Conservation (phyloP, 2,797 vertebrate species). For the Hirundo rustica region DNA sequence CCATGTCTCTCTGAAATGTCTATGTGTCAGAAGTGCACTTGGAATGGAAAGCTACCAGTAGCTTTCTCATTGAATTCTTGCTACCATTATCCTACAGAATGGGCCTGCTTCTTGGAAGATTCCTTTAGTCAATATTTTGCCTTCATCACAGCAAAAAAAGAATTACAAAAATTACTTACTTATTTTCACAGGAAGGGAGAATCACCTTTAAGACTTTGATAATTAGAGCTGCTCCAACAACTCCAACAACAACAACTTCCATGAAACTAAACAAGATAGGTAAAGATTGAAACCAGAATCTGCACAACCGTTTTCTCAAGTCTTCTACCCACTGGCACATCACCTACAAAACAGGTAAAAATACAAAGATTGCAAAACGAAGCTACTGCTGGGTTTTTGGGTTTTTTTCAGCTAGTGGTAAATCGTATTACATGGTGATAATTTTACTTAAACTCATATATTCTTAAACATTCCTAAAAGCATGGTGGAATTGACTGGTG, state of each 20-base stretch:
- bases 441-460: neutral
- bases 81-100: neutral
- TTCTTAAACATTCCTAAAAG: neutral
- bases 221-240: conserved; percentile 86
- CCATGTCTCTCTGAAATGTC: neutral
- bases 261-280: conserved; percentile 88
- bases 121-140: neutral
- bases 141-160: neutral
- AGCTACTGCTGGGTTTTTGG: neutral
- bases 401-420: neutral
- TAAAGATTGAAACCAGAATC: conserved; percentile 84
- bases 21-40: neutral
- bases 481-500: neutral
- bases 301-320: conserved; percentile 81
- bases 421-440: neutral
- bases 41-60: neutral
- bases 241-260: conserved; percentile 88
- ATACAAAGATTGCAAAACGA: neutral
- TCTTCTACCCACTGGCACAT: conserved; percentile 91
- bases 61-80: neutral
- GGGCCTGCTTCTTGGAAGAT: neutral
- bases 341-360: conserved; percentile 74
- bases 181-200: conserved; percentile 86
- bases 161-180: conserved; percentile 77
- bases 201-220: conserved; percentile 86